Base-by-base conservation (phyloP, 2,888 invertebrate genomes). In the Leucophenga maculata region DNA sequence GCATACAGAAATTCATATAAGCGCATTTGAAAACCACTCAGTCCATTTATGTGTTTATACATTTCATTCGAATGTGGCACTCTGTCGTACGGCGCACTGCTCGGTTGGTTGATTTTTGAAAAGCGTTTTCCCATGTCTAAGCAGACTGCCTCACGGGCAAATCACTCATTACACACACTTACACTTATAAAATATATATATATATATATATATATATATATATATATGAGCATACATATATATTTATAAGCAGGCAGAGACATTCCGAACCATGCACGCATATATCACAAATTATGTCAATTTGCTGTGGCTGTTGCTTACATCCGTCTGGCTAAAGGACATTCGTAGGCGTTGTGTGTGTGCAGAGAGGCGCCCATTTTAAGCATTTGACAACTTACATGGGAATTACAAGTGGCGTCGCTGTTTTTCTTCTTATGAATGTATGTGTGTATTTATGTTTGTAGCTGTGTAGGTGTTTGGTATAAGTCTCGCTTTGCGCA, bases 271-370 rank as follows among this genome's bases (percentile, higher is more conserved):
- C 46, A 46, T n/a, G n/a, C 50, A 64, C 72, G 72, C 71, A 73
- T 71, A 75, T 70, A 73, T 80, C 80, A 76, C 80, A 84, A 82
- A 82, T 82, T 82, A 82, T 82, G 81, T 81, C 84, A 81, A 81
- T 81, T 81, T 81, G 78, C 74, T 76, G 78, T 72, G 65, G 72
- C 71, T 66, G 62, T 69, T 71, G 68, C 52, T 70, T 11, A 11
- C 26, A 59, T 69, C 31, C 69, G 67, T 68, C 52, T 20, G 68
- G 69, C 75, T 72, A 32, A 52, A 69, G 26, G 76, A 73, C 73
- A 66, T 13, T 57, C 14, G 13, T 18, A 50, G 50, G n/a, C 18
- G 14, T 57, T 72, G 71, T 60, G 67, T 68, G 65, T 59, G 20
- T n/a, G 14, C 13, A 39, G 13, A 20, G 46, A 14, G 62, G 46